A percentile compares a stretch with the other conserved stretches of the same genome.
Evolutionary conservation across 37 sponge, comb jelly and placozoan genomes (phyloP).

Genomic region (Oopsacas minuta): DNA sequence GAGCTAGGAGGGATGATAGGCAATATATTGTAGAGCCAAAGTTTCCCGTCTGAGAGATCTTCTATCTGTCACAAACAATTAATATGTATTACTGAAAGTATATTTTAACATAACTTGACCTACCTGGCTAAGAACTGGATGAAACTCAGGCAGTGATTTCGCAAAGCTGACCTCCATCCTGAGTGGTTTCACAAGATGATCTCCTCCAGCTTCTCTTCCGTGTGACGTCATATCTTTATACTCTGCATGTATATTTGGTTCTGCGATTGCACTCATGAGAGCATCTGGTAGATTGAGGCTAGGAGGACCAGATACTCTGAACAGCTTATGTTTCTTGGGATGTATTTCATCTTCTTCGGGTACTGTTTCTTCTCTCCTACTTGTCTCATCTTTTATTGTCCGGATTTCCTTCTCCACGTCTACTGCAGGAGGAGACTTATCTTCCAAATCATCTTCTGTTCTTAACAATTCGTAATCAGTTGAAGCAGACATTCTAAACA

Average conservation of each 20-base stretch:
- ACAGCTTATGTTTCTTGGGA: neutral
- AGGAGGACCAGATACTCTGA: neutral
- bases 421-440: neutral
- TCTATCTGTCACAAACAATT: no score
- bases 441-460: neutral
- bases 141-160: neutral
- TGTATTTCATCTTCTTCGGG: neutral
- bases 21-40: neutral
- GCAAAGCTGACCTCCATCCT: neutral
- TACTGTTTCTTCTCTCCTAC: neutral
- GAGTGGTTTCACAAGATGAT: neutral
- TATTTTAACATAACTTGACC: neutral
- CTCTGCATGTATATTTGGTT: neutral
- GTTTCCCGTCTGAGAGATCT: neutral
- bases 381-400: no score
- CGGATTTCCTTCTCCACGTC: no score
- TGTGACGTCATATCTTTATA: constrained; percentile 8
- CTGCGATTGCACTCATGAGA: neutral
- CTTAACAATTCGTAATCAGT: neutral
- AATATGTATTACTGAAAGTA: neutral
- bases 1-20: neutral
- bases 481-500: neutral
- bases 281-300: neutral
- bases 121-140: neutral
- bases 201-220: neutral